These are phyloP conservation scores for Chrysina gloriosa DNA, from an alignment of 2,888 invertebrate species.

Conservation along the genomic window DNA sequence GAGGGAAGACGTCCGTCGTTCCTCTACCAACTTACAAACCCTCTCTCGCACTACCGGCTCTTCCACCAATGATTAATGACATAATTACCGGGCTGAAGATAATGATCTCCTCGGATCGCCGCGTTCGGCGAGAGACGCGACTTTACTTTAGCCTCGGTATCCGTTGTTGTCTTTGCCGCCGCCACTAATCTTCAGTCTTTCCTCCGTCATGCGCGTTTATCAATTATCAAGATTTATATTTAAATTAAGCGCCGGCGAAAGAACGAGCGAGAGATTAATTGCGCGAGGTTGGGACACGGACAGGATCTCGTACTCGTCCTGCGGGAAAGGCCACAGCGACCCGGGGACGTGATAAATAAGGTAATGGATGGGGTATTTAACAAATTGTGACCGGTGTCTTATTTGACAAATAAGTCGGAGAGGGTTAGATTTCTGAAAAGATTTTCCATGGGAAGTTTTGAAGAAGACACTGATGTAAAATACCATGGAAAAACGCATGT, in stretches of 20 bases:
- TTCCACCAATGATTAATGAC: slow-evolving; percentile 53
- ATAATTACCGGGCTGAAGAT: slow-evolving; percentile 54
- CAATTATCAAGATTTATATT: slow-evolving; percentile 43
- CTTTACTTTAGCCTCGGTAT: slow-evolving; percentile 11
- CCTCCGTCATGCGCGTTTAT: slow-evolving; percentile 31
- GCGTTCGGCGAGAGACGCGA: slow-evolving; percentile 3
- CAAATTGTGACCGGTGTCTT: not conserved
- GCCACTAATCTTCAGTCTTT: slow-evolving; percentile 22
- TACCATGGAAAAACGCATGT: too few relatives aligned
- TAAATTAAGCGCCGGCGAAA: slow-evolving; percentile 38
- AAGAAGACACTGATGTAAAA: too few relatives aligned
- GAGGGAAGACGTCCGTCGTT: slow-evolving; percentile 27
- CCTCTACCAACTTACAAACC: slow-evolving; percentile 17
- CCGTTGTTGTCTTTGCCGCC: not conserved
- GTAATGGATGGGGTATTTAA: slow-evolving; percentile 8
- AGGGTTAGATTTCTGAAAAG: too few relatives aligned
- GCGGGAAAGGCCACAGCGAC: not conserved
- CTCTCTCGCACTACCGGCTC: slow-evolving; percentile 39
- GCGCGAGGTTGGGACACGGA: slow-evolving; percentile 3
- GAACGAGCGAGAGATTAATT: slow-evolving; percentile 29
- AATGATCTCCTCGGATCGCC: slow-evolving; percentile 47
- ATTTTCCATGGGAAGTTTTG: too few relatives aligned
- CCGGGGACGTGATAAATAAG: slow-evolving; percentile 7
- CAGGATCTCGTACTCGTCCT: not conserved
- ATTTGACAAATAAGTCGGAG: not conserved